These are phyloP conservation scores for Epizoanthus illoricatus DNA, from an alignment of 92 coral and sea anemone species.

Conservation along the genomic window DNA sequence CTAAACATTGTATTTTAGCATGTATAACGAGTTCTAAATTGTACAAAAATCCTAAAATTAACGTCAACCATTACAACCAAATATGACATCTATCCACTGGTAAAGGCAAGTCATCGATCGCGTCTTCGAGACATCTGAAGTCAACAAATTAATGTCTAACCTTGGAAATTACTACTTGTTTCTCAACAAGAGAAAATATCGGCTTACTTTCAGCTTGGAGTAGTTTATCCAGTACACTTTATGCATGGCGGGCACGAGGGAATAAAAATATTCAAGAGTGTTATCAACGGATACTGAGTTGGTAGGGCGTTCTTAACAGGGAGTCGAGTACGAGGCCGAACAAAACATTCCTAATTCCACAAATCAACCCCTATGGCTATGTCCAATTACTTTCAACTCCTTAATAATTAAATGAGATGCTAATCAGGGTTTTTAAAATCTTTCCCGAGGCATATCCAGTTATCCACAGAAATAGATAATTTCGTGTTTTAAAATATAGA, in stretches of 20 bases:
- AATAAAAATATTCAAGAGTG: neutral
- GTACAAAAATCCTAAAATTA: no score
- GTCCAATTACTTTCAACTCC: neutral
- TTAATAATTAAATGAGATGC: conserved; percentile 13
- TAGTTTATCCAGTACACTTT: conserved; percentile 10
- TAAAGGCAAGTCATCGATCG: no score
- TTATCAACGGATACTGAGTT: neutral
- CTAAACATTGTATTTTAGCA: no score
- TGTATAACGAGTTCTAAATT: no score
- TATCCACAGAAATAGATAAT: neutral
- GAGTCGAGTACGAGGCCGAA: neutral
- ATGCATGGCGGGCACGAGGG: neutral
- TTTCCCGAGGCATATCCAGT: neutral
- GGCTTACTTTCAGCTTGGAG: conserved; percentile 21
- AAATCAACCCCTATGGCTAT: neutral
- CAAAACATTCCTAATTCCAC: neutral
- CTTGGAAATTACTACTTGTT: no score
- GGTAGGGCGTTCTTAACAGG: neutral
- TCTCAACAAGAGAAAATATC: neutral
- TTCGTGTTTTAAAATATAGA: neutral
- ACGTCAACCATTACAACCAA: no score
- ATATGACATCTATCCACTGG: no score
- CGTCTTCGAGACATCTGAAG: no score
- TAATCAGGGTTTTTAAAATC: neutral
- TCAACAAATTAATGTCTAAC: no score